Evolutionary conservation across 2,888 invertebrate genomes (phyloP), one percentile per base, ranked within the genome.

Genomic region (Pterobdella sp.): DNA sequence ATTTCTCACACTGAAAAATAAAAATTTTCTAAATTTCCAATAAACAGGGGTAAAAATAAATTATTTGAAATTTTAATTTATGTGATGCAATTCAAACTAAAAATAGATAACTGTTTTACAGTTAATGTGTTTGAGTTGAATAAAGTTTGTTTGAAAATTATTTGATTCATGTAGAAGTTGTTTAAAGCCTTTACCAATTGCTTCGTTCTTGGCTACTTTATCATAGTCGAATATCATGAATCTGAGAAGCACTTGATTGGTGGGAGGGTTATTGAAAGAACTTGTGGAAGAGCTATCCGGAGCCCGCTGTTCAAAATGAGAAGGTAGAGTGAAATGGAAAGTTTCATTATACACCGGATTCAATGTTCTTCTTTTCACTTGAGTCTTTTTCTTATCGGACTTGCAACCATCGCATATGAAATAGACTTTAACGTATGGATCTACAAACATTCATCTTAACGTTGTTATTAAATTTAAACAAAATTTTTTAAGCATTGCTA

Each of bases 261-360:
- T 68, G 35, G 36, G n/a, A 26, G 71, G 26, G 1, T 29, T n/a
- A 34, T 71, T 32, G 60, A 22, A 34, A n/a, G 65, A 65, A 1
- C 1, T 18, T 4, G 63, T 4, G 14, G 32, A 18, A 22, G 18
- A 26, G 32, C 1, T 31, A 1, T 71, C 71, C 10, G 56, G 35
- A 10, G 26, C 63, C 22, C 79, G 80, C 77, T 93, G 72, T 22
- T 90, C 89, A 78, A 90, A 91, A 60, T 88, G 88, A 72, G 88
- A 88, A 29, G 94, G 95, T 77, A 97, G 92, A 81, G 96, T 96
- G 84, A 97, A 97, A 72, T 94, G 92, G 85, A 98, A 96, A 72
- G 94, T 94, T 86, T 98, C 97, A 86, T 98, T 98, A 87, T 95
- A 98, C 73, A 98, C 95, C 0, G 98, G 98, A 86, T 94, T 94